Evolutionary conservation across 2,113 vertebrate species (phyloP).

Genomic region (Pteruthius melanotis): DNA sequence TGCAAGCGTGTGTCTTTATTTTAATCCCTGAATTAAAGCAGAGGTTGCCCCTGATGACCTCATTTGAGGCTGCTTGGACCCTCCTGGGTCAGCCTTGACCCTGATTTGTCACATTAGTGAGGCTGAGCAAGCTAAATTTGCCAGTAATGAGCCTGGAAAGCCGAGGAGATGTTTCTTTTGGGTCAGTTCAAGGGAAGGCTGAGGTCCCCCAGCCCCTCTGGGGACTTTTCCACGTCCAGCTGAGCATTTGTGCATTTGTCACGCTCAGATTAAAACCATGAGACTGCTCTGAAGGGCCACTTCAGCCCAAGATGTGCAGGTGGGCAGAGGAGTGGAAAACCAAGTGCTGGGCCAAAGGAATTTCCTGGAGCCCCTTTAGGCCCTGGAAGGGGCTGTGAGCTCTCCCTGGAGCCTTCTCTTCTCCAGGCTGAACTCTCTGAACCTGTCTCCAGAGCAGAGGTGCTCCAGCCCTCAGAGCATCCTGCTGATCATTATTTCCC

Average conservation of each 20-base stretch:
- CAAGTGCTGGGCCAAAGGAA: not conserved
- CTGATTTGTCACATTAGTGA: not conserved
- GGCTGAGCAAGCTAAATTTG: not conserved
- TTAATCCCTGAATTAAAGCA: not conserved
- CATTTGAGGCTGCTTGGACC: not conserved
- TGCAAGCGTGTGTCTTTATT: not conserved
- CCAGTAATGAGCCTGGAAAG: not conserved
- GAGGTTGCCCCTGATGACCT: not conserved
- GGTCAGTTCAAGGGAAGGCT: not conserved
- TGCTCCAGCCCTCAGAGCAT: not conserved
- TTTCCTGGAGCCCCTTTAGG: not conserved
- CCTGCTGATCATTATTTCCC: not conserved
- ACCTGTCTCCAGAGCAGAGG: not conserved
- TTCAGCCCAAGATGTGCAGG: not conserved
- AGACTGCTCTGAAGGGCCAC: not conserved
- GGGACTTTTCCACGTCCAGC: not conserved
- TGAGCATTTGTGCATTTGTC: not conserved
- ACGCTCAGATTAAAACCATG: not conserved
- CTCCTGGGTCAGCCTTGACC: not conserved
- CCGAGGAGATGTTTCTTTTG: not conserved
- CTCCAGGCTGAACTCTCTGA: not conserved
- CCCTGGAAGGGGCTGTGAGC: fast-evolving
- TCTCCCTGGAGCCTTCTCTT: not conserved
- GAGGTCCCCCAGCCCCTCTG: not conserved
- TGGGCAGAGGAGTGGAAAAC: not conserved